Conservation (phyloP, 2,888 invertebrate genomes). For the Chrysomela aeneicollis region DNA sequence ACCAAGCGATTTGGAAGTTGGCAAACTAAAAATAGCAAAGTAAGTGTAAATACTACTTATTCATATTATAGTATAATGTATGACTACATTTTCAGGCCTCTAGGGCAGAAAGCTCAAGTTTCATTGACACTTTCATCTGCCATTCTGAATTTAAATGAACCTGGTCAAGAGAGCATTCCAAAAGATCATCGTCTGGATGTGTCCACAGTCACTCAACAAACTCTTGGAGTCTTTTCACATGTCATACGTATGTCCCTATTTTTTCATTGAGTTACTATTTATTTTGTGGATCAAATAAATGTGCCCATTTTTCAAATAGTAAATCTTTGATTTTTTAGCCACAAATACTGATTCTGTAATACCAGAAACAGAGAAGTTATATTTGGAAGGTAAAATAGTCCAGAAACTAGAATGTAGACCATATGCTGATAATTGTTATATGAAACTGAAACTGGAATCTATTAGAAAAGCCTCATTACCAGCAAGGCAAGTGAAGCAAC, state of each 20-base stretch:
- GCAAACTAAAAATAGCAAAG: slow-evolving; percentile 87
- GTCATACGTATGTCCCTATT: slow-evolving; percentile 71
- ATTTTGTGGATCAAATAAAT: too few species aligned
- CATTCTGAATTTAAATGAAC: slow-evolving; percentile 79
- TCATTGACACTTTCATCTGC: slow-evolving; percentile 84
- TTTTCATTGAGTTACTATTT: too few species aligned
- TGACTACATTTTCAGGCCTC: slow-evolving; percentile 58
- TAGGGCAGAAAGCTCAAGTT: slow-evolving; percentile 87
- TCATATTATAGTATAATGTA: not conserved
- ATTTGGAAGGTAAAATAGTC: slow-evolving; percentile 94
- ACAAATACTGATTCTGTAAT: slow-evolving; percentile 71
- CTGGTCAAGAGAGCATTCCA: slow-evolving; percentile 83
- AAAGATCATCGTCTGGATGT: slow-evolving; percentile 92
- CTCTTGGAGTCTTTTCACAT: slow-evolving; percentile 92
- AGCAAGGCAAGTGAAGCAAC: slow-evolving; percentile 82
- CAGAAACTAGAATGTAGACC: slow-evolving; percentile 95
- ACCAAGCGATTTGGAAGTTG: slow-evolving; percentile 91
- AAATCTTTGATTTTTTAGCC: too few species aligned
- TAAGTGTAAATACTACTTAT: slow-evolving; percentile 52
- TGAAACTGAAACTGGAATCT: slow-evolving; percentile 88
- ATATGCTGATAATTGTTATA: slow-evolving; percentile 86
- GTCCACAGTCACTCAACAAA: slow-evolving; percentile 89
- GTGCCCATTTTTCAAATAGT: too few species aligned
- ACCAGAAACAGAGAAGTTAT: slow-evolving; percentile 83
- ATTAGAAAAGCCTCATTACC: slow-evolving; percentile 90